Conservation (phyloP, 2,888 invertebrate species). For the Flexamia atlantica region DNA sequence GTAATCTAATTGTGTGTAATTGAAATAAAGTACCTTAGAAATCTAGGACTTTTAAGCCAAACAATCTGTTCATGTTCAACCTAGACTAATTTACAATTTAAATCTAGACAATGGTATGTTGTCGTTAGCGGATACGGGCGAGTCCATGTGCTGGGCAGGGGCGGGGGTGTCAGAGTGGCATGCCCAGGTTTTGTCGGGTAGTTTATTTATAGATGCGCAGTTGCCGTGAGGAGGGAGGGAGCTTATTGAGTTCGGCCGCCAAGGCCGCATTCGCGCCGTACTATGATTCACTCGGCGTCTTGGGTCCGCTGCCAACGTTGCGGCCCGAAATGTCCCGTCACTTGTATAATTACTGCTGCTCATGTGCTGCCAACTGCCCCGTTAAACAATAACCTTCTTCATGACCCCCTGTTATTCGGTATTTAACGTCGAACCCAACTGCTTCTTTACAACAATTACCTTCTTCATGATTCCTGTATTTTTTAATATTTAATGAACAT, state of each 20-base stretch:
- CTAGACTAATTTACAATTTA: too few species aligned
- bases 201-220: conserved; percentile 37
- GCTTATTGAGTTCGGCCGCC: conserved; percentile 38
- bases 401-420: too few species aligned
- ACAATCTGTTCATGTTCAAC: too few species aligned
- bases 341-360: conserved; percentile 1
- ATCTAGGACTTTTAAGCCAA: too few species aligned
- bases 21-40: too few species aligned
- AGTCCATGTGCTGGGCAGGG: not conserved
- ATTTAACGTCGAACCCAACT: too few species aligned
- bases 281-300: conserved; percentile 45
- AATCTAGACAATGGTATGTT: too few species aligned
- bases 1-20: too few species aligned
- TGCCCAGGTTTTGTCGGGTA: conserved; percentile 1
- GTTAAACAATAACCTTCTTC: too few species aligned
- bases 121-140: not conserved
- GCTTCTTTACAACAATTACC: too few species aligned
- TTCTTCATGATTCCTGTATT: too few species aligned
- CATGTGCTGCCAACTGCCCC: not conserved
- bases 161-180: not conserved
- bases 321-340: conserved; percentile 39
- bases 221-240: not conserved
- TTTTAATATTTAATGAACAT: too few species aligned
- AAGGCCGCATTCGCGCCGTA: conserved; percentile 34
- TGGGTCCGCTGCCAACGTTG: conserved; percentile 44